A percentile compares a stretch with the other conserved stretches of the same genome.
Conservation (phyloP, 2,888 invertebrate genomes). For the Tromatobia lineatoria region DNA sequence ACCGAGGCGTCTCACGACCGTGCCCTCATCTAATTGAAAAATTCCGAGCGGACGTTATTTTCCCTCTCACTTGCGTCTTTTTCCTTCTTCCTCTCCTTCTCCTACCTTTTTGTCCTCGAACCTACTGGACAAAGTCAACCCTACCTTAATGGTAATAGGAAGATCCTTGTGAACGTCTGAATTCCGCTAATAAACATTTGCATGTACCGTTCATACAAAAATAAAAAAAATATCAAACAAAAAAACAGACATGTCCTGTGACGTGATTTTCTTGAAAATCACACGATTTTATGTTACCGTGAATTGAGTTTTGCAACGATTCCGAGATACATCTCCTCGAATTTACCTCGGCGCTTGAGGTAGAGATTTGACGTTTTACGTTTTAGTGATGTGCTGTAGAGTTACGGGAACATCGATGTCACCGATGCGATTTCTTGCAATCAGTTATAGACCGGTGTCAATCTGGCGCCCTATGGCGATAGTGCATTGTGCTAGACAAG, state of each 20-base stretch:
- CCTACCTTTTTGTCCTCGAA: slow-evolving; percentile 8
- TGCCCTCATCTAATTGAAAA: slow-evolving; percentile 62
- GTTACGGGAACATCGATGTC: no score
- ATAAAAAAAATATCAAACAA: background rate
- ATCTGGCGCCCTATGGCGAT: no score
- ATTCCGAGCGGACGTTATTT: slow-evolving; percentile 56
- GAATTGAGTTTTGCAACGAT: no score
- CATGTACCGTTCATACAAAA: background rate
- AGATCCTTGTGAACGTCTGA: slow-evolving; percentile 8
- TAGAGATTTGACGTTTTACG: no score
- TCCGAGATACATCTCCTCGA: no score
- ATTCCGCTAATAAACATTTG: slow-evolving; percentile 35
- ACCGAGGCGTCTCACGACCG: slow-evolving; percentile 19
- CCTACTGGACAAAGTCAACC: slow-evolving; percentile 20
- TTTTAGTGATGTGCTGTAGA: no score
- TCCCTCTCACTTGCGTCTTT: slow-evolving; percentile 2
- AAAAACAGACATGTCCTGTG: background rate
- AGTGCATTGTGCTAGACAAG: no score
- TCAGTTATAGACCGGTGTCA: no score
- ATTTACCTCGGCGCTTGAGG: no score
- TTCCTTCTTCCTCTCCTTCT: slow-evolving; percentile 21
- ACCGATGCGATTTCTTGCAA: no score
- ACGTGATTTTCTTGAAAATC: no score
- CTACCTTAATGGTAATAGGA: background rate
- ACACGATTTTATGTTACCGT: no score